phyloP scores from a whole-genome alignment of 1,140 invertebrate species.

The Copidosoma floridanum region DNA sequence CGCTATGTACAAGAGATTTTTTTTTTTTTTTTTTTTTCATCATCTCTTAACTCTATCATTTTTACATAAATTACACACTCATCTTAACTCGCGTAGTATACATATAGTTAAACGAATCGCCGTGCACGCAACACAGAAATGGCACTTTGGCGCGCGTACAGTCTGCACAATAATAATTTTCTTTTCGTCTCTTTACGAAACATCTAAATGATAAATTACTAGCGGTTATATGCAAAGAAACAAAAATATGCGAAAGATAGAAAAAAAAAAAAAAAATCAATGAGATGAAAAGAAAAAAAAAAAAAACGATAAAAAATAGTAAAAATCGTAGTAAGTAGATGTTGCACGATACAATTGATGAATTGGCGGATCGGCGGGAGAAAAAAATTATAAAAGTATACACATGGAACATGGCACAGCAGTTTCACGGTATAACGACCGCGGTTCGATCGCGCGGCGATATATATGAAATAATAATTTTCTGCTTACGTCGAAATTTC shows the following conservation, averaged over 20 bases:
- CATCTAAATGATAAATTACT: constrained; percentile 21
- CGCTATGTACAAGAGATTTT: constrained; percentile 5
- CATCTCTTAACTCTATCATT: constrained; percentile 8
- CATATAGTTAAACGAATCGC: no score
- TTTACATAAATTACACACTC: constrained; percentile 22
- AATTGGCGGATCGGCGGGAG: background rate
- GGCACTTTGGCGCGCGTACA: constrained; percentile 42
- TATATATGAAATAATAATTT: no score
- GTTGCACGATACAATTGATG: no score
- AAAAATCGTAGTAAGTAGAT: no score
- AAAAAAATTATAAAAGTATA: background rate
- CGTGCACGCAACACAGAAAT: constrained; percentile 28
- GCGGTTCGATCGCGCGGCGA: no score
- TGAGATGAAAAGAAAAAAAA: no score
- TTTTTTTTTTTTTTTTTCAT: background rate
- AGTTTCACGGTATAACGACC: constrained; percentile 47
- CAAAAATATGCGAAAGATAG: constrained; percentile 2
- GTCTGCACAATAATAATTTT: background rate
- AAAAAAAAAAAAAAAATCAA: background rate
- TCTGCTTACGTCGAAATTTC: no score
- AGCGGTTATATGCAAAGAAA: no score
- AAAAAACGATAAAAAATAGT: no score
- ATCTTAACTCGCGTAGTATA: constrained; percentile 3
- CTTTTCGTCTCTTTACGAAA: background rate
- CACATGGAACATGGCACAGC: constrained; percentile 45